Percentiles rank a stretch among this genome's conserved stretches.
These are phyloP conservation scores for Cyphomyrmex costatus DNA, from an alignment of 1,140 invertebrate genomes.

Conservation along the genomic window DNA sequence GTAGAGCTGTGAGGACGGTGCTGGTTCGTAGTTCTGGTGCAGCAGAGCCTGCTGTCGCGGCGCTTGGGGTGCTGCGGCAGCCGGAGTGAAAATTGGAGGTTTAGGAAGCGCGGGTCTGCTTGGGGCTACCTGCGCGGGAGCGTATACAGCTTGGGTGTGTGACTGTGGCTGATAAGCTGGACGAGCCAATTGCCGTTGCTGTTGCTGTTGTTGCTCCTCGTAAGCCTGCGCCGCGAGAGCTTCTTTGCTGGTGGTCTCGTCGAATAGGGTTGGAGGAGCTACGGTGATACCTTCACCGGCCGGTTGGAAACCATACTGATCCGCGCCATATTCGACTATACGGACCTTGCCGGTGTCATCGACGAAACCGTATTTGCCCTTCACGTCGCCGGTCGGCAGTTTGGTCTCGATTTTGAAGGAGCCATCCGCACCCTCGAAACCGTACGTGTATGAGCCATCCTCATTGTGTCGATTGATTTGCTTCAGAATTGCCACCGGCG, in stretches of 20 bases:
- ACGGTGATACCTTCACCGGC: conserved; percentile 95
- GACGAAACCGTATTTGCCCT: conserved; percentile 95
- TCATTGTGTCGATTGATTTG: conserved; percentile 95
- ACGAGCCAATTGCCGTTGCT: conserved; percentile 59
- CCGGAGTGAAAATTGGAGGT: conserved; percentile 80
- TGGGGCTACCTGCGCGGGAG: conserved; percentile 67
- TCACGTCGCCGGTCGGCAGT: conserved; percentile 91
- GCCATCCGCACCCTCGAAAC: conserved; percentile 94
- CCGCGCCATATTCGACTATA: conserved; percentile 95
- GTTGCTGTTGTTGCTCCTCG: conserved; percentile 78
- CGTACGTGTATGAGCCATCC: conserved; percentile 95
- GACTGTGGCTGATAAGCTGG: conserved; percentile 71
- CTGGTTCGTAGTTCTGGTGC: conserved; percentile 77
- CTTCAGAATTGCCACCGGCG: conserved; percentile 93
- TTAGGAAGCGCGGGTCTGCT: conserved; percentile 66
- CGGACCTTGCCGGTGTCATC: conserved; percentile 93
- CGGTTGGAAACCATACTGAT: conserved; percentile 95
- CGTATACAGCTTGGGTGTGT: conserved; percentile 83
- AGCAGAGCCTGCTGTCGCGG: conserved; percentile 74
- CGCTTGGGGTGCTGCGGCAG: conserved; percentile 43
- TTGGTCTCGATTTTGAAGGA: conserved; percentile 96
- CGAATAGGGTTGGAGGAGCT: conserved; percentile 92
- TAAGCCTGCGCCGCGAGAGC: conserved; percentile 84
- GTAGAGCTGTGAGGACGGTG: conserved; percentile 86
- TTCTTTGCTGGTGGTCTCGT: conserved; percentile 89